phyloP scores from a whole-genome alignment of 2,113 vertebrate species.

The Ptychochromis oligacanthus region DNA sequence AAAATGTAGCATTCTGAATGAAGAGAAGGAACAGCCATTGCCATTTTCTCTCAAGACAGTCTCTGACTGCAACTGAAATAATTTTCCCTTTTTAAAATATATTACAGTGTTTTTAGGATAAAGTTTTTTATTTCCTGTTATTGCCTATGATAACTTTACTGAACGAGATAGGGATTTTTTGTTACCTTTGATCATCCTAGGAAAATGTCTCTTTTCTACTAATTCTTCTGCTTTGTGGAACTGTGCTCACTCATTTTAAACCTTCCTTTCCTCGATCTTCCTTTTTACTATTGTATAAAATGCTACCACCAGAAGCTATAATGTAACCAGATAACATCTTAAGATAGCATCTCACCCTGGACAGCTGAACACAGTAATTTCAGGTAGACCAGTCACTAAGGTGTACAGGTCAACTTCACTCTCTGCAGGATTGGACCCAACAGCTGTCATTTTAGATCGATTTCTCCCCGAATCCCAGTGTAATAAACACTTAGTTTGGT shows the following conservation, averaged over 20 bases:
- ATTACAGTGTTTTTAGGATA: neutral
- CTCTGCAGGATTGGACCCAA: conserved; percentile 58
- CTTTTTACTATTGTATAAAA: neutral
- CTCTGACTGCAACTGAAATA: conserved; percentile 12
- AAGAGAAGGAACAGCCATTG: neutral
- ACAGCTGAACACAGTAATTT: conserved; percentile 42
- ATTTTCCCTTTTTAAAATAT: neutral
- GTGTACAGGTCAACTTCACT: conserved; percentile 43
- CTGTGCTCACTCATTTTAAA: neutral
- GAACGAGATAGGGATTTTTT: neutral
- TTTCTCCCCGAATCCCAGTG: conserved; percentile 64
- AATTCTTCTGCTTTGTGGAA: neutral
- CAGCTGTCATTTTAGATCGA: conserved; percentile 78
- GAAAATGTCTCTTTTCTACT: neutral
- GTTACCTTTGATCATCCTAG: too few species aligned
- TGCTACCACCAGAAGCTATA: conserved; percentile 1
- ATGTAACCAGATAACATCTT: conserved; percentile 29
- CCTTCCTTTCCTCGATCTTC: neutral
- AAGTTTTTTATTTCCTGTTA: neutral
- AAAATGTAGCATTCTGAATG: conserved; percentile 22
- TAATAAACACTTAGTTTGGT: conserved; percentile 74
- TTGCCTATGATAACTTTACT: neutral
- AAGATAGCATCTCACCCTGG: conserved; percentile 26
- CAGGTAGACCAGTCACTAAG: conserved; percentile 40
- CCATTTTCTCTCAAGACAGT: neutral